Evolutionary conservation across 2,797 vertebrate species (phyloP).

Genomic region (Sebastes melanostomus): DNA sequence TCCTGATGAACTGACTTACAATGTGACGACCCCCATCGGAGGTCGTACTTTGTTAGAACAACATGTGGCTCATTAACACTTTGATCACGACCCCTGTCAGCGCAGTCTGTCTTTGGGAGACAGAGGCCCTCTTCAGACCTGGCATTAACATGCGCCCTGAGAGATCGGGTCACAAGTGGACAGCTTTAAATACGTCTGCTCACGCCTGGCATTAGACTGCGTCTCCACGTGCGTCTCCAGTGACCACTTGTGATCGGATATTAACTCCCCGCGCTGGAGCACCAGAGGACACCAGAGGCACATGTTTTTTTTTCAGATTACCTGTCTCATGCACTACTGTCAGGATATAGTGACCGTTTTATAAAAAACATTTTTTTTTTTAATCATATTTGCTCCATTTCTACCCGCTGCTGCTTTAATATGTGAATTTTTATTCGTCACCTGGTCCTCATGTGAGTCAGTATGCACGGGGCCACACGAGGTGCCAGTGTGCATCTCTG

Average conservation of each 20-base stretch:
- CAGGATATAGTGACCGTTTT: neutral
- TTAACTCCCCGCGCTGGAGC: too few species aligned
- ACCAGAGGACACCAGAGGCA: neutral
- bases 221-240: too few species aligned
- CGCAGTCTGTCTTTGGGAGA: neutral
- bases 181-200: too few species aligned
- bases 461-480: too few species aligned
- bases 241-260: too few species aligned
- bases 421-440: neutral
- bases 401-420: neutral
- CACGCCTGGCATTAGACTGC: too few species aligned
- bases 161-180: too few species aligned
- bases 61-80: constrained; percentile 17
- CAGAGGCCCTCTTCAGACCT: neutral
- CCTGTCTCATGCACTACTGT: neutral
- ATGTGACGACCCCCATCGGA: neutral
- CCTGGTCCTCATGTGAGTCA: too few species aligned
- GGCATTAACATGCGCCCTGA: too few species aligned
- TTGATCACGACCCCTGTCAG: neutral
- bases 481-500: too few species aligned
- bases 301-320: neutral
- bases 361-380: neutral
- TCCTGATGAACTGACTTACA: neutral
- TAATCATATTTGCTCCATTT: neutral
- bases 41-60: neutral